Evolutionary conservation across 2,888 invertebrate species (phyloP), one percentile per base, ranked within the genome.

Genomic region (Drosophila macrothrix): DNA sequence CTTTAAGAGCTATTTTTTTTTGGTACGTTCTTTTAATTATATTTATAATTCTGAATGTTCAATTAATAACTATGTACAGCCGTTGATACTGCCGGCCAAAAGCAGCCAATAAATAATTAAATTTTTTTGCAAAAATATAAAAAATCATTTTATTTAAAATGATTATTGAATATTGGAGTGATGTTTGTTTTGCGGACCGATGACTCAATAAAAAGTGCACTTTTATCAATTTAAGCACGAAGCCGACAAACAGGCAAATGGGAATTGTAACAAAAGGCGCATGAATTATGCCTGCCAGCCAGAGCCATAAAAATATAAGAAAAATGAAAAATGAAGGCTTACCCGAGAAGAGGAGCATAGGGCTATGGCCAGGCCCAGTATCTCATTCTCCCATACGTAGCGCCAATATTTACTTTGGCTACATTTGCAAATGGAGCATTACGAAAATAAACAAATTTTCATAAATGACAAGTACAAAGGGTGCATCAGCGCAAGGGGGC

Each of bases 401-500:
- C 76, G 87, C 74, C 90, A 82, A 90, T 91, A 91, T 91, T 90
- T 90, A 88, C 91, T 88, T 91, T 90, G 89, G 82, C 85, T 84
- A 88, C 88, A 90, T 90, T 90, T 86, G 83, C 88, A 91, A 91
- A 90, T 88, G 89, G 86, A 88, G 84, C 84, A 84, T 90, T 84
- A 79, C 83, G 83, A 86, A 84, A 83, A 91, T 91, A 91, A 91
- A 91, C 90, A 91, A 88, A 91, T 91, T 91, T 90, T 90, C 88
- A 88, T 88, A 91, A 88, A 85, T 88, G 88, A 88, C 90, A 86
- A 88, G 89, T 84, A 86, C 87, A 88, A 84, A 84, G 79, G 85
- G 72, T 79, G 76, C 55, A 49, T 43, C 49, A 61, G 43, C 46
- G 52, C 14, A n/a, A 22, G 37, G 66, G 46, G 52, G 63, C 19